phyloP scores from a whole-genome alignment of 2,888 invertebrate genomes.

The Drosophila helvetica region DNA sequence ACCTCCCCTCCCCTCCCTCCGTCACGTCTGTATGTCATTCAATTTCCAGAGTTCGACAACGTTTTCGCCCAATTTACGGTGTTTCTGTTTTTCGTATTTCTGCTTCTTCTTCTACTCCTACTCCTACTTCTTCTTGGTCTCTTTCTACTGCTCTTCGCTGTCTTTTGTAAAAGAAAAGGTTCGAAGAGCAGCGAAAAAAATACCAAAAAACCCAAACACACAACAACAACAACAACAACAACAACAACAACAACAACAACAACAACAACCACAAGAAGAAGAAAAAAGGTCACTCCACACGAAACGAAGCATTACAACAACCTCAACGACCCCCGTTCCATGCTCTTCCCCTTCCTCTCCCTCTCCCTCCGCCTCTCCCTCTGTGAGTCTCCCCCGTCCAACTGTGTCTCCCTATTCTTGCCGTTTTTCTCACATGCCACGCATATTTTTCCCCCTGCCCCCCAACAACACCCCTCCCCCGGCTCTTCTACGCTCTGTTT shows the following conservation, averaged over 20 bases:
- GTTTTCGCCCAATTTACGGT: slow-evolving; percentile 61
- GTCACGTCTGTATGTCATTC: slow-evolving; percentile 49
- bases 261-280: too few relatives aligned
- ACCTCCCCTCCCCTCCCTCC: background rate
- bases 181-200: slow-evolving; percentile 28
- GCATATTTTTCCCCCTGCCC: slow-evolving; percentile 57
- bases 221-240: background rate
- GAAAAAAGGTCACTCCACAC: slow-evolving; percentile 67
- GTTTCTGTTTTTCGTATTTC: slow-evolving; percentile 8
- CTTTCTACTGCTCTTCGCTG: slow-evolving; percentile 31
- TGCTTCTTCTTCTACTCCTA: background rate
- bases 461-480: slow-evolving; percentile 9
- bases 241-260: background rate
- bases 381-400: slow-evolving; percentile 1
- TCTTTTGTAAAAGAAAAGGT: slow-evolving; percentile 35
- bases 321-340: slow-evolving; percentile 36
- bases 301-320: slow-evolving; percentile 62
- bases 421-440: slow-evolving; percentile 76
- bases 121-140: background rate
- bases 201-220: slow-evolving; percentile 7
- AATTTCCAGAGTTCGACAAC: slow-evolving; percentile 55
- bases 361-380: slow-evolving; percentile 14
- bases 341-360: slow-evolving; percentile 2
- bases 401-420: slow-evolving; percentile 40
- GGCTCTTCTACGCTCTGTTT: slow-evolving; percentile 1